Evolutionary conservation across 2,888 invertebrate genomes (phyloP), one percentile per base, ranked within the genome.

Genomic region (Colostygia pectinataria): DNA sequence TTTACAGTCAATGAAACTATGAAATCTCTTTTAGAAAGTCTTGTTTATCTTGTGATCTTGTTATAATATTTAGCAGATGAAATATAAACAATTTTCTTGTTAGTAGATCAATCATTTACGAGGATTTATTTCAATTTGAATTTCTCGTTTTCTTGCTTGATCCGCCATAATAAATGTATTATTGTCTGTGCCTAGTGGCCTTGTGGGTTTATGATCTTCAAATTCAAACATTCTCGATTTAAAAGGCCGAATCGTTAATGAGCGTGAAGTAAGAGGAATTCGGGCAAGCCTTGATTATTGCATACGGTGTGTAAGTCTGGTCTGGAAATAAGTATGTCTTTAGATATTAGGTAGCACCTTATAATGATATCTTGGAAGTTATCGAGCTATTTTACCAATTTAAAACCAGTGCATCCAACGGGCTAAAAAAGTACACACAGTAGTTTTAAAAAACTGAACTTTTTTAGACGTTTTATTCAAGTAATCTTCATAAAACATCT

Each of bases 21-120:
- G 50, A 44, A 48, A 43, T 43, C 37, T 33, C 31, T 46, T 54
- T 46, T 46, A 31, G 43, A 48, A 44, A 40, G 39, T 48, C 13
- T 24, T 27, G 34, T 40, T 34, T 40, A 37, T 39, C 44, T 14
- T 36, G 18, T 20, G 13, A 24, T 24, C 28, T 43, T 29, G 36
- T 42, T 34, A 27, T 4, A 38, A 4, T 4, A 5, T 24, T 8
- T 24, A 5, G n/a, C 24, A 24, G 24, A 24, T 8, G 24, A 24
- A n/a, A n/a, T n/a, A n/a, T n/a, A n/a, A n/a, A n/a, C n/a, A n/a
- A n/a, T n/a, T n/a, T n/a, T n/a, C n/a, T n/a, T n/a, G n/a, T n/a
- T n/a, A n/a, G 15, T 15, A 15, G 4, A 20, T 20, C 20, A 20
- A 20, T 20, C 6, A 20, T 4, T 5, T 6, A 20, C 1, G 20